Conservation (phyloP, 2,888 invertebrate species). For the Lymantria dispar region DNA sequence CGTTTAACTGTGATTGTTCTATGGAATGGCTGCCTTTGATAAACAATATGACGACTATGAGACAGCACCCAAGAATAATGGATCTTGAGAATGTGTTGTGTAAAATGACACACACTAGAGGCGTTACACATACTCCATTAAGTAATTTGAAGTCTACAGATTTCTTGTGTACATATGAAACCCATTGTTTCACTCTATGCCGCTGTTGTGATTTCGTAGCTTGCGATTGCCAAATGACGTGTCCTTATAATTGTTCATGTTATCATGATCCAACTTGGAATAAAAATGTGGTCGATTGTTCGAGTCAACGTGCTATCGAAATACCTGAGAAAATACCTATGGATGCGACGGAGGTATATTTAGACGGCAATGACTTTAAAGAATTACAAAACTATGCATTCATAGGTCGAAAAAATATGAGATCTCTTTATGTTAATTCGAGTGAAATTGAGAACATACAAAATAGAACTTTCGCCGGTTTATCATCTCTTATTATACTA, state of each 20-base stretch:
- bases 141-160: conserved; percentile 89
- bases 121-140: conserved; percentile 89
- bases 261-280: conserved; percentile 97
- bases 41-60: conserved; percentile 91
- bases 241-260: conserved; percentile 96
- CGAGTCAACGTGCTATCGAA: conserved; percentile 87
- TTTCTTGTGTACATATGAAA: conserved; percentile 94
- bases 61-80: conserved; percentile 94
- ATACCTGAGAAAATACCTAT: conserved; percentile 94
- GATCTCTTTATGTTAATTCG: conserved; percentile 92
- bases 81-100: conserved; percentile 94
- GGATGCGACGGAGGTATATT: conserved; percentile 95
- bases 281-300: conserved; percentile 95
- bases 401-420: conserved; percentile 94
- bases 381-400: conserved; percentile 94
- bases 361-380: conserved; percentile 94
- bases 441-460: conserved; percentile 92
- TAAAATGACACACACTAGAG: conserved; percentile 91
- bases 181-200: conserved; percentile 96
- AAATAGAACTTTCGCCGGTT: conserved; percentile 93
- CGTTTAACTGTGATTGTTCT: conserved; percentile 96
- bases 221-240: conserved; percentile 98
- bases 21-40: conserved; percentile 97
- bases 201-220: conserved; percentile 98
- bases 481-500: conserved; percentile 89